These are phyloP conservation scores for Phortica magna DNA, from an alignment of 2,888 invertebrate genomes.

Conservation along the genomic window DNA sequence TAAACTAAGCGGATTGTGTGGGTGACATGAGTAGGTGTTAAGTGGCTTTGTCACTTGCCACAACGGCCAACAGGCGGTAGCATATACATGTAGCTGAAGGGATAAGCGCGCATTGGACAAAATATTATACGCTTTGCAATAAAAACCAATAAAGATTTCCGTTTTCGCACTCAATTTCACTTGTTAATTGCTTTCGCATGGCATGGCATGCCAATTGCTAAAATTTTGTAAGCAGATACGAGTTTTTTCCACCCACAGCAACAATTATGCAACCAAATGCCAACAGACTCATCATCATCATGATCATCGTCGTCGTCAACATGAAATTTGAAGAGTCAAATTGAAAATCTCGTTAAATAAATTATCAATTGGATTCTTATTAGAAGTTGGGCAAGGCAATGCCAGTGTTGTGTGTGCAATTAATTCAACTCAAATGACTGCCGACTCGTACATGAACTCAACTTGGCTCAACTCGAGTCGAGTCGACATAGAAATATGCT, in stretches of 20 bases:
- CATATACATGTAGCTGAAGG: background rate
- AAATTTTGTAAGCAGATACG: background rate
- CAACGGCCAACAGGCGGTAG: background rate
- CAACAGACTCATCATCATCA: conserved; percentile 7
- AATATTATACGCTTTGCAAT: background rate
- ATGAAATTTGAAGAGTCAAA: conserved; percentile 58
- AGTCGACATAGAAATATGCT: conserved; percentile 38
- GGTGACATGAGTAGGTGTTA: conserved; percentile 72
- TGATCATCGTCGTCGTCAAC: conserved; percentile 8
- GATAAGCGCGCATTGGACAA: background rate
- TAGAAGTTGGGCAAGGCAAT: conserved; percentile 8
- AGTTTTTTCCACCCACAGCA: conserved; percentile 3
- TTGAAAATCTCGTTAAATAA: conserved; percentile 72
- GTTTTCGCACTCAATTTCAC: conserved; percentile 51
- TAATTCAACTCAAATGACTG: conserved; percentile 68
- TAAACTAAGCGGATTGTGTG: conserved; percentile 70
- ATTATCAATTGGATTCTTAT: conserved; percentile 56
- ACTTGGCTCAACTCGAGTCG: conserved; percentile 44
- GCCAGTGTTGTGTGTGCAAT: conserved; percentile 49
- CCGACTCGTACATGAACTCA: conserved; percentile 39
- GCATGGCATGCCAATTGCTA: background rate
- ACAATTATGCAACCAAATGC: conserved; percentile 26
- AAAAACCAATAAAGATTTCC: conserved; percentile 16
- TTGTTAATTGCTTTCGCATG: conserved; percentile 57
- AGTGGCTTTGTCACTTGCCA: conserved; percentile 69